Base-by-base conservation (phyloP, 2,888 invertebrate species). In the Athripsodes cinereus region DNA sequence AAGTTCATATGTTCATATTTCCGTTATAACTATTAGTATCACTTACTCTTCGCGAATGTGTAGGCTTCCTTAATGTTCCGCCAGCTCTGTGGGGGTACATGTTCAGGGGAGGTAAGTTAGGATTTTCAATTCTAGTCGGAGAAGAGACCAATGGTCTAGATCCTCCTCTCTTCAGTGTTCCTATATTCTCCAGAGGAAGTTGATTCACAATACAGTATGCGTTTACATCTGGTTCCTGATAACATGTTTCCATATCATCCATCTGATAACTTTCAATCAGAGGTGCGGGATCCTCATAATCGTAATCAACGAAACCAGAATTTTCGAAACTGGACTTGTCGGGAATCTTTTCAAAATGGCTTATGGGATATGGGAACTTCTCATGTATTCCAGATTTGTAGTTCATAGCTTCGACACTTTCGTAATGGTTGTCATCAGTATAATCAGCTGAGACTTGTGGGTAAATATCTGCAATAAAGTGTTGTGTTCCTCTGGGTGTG, bases 61-160 rank as follows among this genome's bases (percentile, higher is more conserved):
- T 74, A 0, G 78, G 73, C 34, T 78, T 69, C 57, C 82, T 77
- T 0, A 81, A 71, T 1, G 82, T 80, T 6, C 80, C 70, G 51
- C 57, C 57, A 1, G 75, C 75, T 66, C 79, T 79, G 53, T 69
- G 79, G 18, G 83, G 81, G 67, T 81, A 78, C 22, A 88, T 79
- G 69, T 91, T 91, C 48, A 92, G 71, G 1, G 91, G 89, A 8
- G 91, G 89, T 58, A 89, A 71, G 69, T 91, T 90, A 0, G 90
- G 90, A 67, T 90, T 84, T 68, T 91, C 91, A 66, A 91, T 90
- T 65, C 88, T 80, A 1, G 90, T 90, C 0, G 91, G 90, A 0
- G 88, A 88, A 3, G 91, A 88, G 0, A 91, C 89, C 20, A 85
- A 73, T 0, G 90, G 88, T 52, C 90, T 78, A 22, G 65, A 63